Conservation (phyloP, 2,888 invertebrate genomes). For the Cistogaster globosa region DNA sequence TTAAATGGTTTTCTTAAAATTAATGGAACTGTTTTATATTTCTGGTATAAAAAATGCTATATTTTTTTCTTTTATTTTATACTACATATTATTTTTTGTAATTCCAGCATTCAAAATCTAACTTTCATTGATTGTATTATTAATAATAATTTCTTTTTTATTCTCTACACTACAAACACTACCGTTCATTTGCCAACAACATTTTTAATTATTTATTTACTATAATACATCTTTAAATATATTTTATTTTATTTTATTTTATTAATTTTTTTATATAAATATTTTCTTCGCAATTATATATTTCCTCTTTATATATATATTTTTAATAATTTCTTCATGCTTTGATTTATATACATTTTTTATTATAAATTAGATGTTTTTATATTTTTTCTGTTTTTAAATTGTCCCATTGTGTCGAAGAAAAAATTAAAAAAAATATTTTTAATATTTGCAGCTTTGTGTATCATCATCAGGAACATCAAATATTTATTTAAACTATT, state of each 20-base stretch:
- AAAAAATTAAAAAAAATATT: too few relatives aligned
- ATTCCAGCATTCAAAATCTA: conserved; percentile 40
- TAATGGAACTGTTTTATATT: conserved; percentile 59
- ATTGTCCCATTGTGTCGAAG: neutral
- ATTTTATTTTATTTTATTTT: conserved; percentile 29
- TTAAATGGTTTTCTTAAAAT: conserved; percentile 18
- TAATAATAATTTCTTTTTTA: conserved; percentile 19
- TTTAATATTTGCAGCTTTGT: too few relatives aligned
- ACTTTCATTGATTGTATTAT: conserved; percentile 49
- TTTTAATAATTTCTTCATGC: conserved; percentile 22
- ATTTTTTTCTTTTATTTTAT: conserved; percentile 32
- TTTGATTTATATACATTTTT: conserved; percentile 56
- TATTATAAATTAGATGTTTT: conserved; percentile 22
- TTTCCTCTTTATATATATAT: neutral
- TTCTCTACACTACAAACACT: conserved; percentile 58
- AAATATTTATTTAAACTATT: too few relatives aligned
- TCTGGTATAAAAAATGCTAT: conserved; percentile 61
- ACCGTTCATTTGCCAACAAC: conserved; percentile 65
- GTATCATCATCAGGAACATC: too few relatives aligned
- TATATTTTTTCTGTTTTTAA: neutral
- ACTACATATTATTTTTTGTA: conserved; percentile 28
- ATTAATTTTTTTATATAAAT: neutral
- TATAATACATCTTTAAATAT: conserved; percentile 53
- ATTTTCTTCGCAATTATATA: too few relatives aligned
- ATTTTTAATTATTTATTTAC: conserved; percentile 33